These are phyloP conservation scores for Lophius piscatorius DNA, from an alignment of 2,113 vertebrate genomes.

Conservation along the genomic window DNA sequence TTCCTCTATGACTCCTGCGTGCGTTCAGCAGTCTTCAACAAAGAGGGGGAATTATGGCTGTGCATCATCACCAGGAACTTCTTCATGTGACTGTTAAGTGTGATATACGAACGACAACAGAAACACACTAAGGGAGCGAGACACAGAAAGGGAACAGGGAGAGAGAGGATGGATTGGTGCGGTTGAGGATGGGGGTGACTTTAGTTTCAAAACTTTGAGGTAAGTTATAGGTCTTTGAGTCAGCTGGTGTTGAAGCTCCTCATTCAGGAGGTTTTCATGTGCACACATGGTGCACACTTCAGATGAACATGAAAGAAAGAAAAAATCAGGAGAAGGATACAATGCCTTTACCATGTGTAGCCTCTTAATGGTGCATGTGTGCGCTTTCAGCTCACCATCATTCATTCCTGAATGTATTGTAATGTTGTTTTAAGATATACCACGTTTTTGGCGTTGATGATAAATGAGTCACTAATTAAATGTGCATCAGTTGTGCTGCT, in stretches of 20 bases:
- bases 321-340: background rate
- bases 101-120: constrained; percentile 68
- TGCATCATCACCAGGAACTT: constrained; percentile 60
- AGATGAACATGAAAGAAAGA: background rate
- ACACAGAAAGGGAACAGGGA: background rate
- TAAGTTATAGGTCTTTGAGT: constrained; percentile 37
- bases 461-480: constrained; percentile 22
- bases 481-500: constrained; percentile 3
- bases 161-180: background rate
- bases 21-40: constrained; percentile 47
- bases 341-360: constrained; percentile 46
- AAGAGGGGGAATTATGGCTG: constrained; percentile 50
- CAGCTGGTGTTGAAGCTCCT: constrained; percentile 55
- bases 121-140: constrained; percentile 26
- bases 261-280: constrained; percentile 18
- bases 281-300: constrained; percentile 10
- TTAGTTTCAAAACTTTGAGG: constrained; percentile 48
- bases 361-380: background rate
- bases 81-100: constrained; percentile 53
- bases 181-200: too few relatives aligned
- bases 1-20: constrained; percentile 47
- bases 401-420: background rate
- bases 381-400: background rate
- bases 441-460: constrained; percentile 35
- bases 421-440: background rate